phyloP scores from a whole-genome alignment of 2,888 invertebrate genomes.

The Artemia sp. region DNA sequence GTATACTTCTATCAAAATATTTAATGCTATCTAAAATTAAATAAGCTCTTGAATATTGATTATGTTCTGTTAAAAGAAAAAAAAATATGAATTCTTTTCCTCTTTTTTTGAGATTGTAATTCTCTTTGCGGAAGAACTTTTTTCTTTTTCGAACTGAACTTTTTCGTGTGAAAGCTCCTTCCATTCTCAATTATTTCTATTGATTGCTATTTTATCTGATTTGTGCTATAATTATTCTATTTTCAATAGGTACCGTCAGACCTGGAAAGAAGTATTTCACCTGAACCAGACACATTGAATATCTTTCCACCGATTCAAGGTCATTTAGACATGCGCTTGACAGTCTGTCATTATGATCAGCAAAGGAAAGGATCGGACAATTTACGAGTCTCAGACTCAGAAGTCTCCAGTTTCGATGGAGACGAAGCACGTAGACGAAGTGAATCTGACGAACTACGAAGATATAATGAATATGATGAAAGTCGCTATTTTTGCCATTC shows the following conservation, averaged over 20 bases:
- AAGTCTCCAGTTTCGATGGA: slow-evolving; percentile 8
- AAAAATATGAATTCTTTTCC: too few species aligned
- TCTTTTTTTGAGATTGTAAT: too few species aligned
- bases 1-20: too few species aligned
- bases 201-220: neutral
- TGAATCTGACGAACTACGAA: neutral
- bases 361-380: neutral
- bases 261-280: slow-evolving; percentile 2
- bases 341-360: slow-evolving; percentile 11
- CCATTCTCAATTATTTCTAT: too few species aligned
- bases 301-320: neutral
- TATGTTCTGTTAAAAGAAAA: too few species aligned
- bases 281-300: neutral
- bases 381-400: slow-evolving; percentile 3
- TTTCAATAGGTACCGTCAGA: neutral
- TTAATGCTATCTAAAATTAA: too few species aligned
- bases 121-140: too few species aligned
- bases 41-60: too few species aligned
- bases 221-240: neutral
- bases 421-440: slow-evolving; percentile 9
- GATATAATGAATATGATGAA: neutral
- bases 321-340: slow-evolving; percentile 6
- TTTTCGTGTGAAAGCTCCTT: too few species aligned
- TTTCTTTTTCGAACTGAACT: too few species aligned
- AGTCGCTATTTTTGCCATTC: neutral